Evolutionary conservation across 2,113 vertebrate genomes (phyloP), one percentile per base, ranked within the genome.

Genomic region (Coptodon bakossiorum): DNA sequence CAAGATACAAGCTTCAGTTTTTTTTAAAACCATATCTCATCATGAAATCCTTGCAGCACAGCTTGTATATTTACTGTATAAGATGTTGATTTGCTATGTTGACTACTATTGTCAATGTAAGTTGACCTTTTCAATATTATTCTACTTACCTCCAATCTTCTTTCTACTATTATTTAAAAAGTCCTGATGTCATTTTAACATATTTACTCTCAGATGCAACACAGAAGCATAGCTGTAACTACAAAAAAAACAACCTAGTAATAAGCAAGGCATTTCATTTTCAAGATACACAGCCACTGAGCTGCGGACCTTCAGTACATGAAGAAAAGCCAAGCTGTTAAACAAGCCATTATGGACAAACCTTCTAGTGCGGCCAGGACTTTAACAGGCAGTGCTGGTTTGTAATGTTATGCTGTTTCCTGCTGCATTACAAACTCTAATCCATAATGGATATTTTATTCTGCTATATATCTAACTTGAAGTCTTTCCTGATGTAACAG

Each of bases 101-200:
- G 24, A 12, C 31, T 83, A 48, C 11, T 14, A 83, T 40, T 50
- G 19, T 73, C 82, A 24, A 31, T 92, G 90, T 90, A 91, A 92
- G 45, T 89, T 91, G 87, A 93, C 80, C 88, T 93, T 91, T 92
- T 43, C 73, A 29, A 34, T 17, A 68, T 85, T 10, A 59, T 45
- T 63, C 40, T 16, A 17, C 27, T 53, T 45, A 52, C 38, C 66
- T 80, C 10, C 5, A 11, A 16, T 68, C 59, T 66, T 40, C 8
- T 71, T 83, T 85, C 24, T 78, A 3, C 24, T 84, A 86, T 82
- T 63, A 79, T 24, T 81, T 79, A 19, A 2, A 45, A 6, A 34
- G 54, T 7, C 34, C 3, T 36, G 17, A 53, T 54, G 12, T 79
- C 29, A 76, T 61, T 86, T 76, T 13, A 84, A 89, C 24, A 80